Evolutionary conservation across 2,888 invertebrate genomes (phyloP).

Genomic region (Nematopogon swammerdamellus): DNA sequence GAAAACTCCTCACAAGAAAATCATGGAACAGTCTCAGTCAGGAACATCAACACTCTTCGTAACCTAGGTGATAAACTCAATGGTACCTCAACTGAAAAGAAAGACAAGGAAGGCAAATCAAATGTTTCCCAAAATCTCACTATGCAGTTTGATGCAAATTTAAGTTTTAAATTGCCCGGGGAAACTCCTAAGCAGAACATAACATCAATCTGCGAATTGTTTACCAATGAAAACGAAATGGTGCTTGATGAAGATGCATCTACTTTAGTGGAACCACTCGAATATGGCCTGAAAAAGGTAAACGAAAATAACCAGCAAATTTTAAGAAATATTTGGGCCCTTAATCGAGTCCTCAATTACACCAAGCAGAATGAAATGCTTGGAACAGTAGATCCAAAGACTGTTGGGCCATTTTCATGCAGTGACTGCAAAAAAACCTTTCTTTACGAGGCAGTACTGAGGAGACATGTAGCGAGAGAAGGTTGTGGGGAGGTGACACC

Average conservation of each 20-base stretch:
- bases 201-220: slow-evolving; percentile 3
- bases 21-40: background rate
- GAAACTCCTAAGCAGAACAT: slow-evolving; percentile 4
- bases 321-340: slow-evolving; percentile 45
- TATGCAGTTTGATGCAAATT: too few relatives aligned
- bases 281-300: slow-evolving; percentile 42
- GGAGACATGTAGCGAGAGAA: slow-evolving; percentile 36
- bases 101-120: slow-evolving; percentile 1
- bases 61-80: background rate
- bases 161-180: too few relatives aligned
- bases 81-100: background rate
- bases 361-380: slow-evolving; percentile 43
- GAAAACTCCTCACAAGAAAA: background rate
- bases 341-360: slow-evolving; percentile 41
- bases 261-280: slow-evolving; percentile 15
- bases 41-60: too few relatives aligned
- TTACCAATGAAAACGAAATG: too few relatives aligned
- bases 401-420: slow-evolving; percentile 34
- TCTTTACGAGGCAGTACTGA: slow-evolving; percentile 43
- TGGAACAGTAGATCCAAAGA: slow-evolving; percentile 29
- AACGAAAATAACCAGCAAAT: slow-evolving; percentile 47
- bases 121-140: background rate
- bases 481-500: slow-evolving; percentile 21
- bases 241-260: too few relatives aligned
- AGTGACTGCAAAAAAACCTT: slow-evolving; percentile 44